Evolutionary conservation across 2,888 invertebrate species (phyloP).

Genomic region (Amblyteles armatorius): DNA sequence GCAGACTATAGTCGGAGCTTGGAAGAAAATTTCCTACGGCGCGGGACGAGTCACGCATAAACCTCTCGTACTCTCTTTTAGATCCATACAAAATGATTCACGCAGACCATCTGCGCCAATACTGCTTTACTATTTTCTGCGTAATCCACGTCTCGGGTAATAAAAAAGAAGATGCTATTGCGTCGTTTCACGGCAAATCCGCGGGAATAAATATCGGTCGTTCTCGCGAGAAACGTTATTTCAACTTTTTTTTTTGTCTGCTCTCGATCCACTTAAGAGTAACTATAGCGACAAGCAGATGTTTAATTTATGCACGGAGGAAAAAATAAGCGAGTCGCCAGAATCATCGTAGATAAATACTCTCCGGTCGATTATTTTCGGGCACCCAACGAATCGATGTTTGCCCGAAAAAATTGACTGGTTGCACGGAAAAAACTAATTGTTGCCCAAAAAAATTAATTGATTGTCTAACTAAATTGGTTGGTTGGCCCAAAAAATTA

Average conservation of each 20-base stretch:
- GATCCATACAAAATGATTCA: conserved; percentile 63
- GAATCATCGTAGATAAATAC: neutral
- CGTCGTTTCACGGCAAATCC: conserved; percentile 1
- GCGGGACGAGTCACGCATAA: conserved; percentile 25
- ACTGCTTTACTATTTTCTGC: conserved; percentile 32
- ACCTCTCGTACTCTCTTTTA: neutral
- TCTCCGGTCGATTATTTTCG: neutral
- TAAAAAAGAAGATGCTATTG: conserved; percentile 1
- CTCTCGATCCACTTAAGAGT: neutral
- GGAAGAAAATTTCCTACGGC: conserved; percentile 7
- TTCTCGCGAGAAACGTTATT: conserved; percentile 35
- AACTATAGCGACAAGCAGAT: neutral
- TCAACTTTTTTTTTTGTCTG: neutral
- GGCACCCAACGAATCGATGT: too few relatives aligned
- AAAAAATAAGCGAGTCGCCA: neutral
- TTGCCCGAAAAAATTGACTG: too few relatives aligned
- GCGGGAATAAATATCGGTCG: conserved; percentile 57
- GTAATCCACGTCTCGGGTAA: conserved; percentile 11
- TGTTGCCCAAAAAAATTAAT: too few relatives aligned
- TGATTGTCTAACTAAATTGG: too few relatives aligned
- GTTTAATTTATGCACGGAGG: neutral
- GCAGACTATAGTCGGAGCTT: neutral
- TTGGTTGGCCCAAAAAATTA: too few relatives aligned
- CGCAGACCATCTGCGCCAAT: conserved; percentile 57
- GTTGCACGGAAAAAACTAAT: too few relatives aligned